phyloP scores from a whole-genome alignment of 2,113 vertebrate genomes.

The Semicossyphus pulcher region DNA sequence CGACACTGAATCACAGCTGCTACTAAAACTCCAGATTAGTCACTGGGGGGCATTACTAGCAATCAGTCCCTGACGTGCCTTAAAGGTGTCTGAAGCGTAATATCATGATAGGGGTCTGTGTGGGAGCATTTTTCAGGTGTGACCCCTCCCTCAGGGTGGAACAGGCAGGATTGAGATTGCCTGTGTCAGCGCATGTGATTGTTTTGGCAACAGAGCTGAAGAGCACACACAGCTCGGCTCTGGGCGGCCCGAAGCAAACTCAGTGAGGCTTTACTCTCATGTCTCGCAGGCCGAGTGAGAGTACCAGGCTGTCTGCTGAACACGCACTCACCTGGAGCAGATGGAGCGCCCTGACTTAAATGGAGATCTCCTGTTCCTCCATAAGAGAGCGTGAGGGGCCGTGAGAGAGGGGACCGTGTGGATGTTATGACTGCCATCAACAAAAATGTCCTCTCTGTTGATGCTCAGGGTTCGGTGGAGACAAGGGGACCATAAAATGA shows the following conservation, averaged over 20 bases:
- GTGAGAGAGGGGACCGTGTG: background rate
- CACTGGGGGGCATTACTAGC: background rate
- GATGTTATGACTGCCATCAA: background rate
- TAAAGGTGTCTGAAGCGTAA: slow-evolving; percentile 4
- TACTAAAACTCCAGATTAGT: slow-evolving; percentile 16
- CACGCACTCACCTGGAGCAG: slow-evolving; percentile 51
- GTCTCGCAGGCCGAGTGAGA: slow-evolving; percentile 33
- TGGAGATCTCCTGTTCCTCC: slow-evolving; percentile 30
- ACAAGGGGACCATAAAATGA: background rate
- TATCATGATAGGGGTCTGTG: background rate
- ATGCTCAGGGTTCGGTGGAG: background rate
- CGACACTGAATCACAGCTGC: slow-evolving; percentile 37
- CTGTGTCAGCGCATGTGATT: slow-evolving; percentile 62
- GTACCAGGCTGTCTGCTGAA: slow-evolving; percentile 23
- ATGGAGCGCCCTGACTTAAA: slow-evolving; percentile 21
- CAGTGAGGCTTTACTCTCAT: slow-evolving; percentile 8
- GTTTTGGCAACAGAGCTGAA: slow-evolving; percentile 76
- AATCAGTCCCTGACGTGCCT: slow-evolving; percentile 13
- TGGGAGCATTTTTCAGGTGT: slow-evolving; percentile 43
- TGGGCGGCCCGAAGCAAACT: background rate
- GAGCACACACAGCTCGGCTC: slow-evolving; percentile 41
- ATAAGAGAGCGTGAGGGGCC: background rate
- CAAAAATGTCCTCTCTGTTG: background rate
- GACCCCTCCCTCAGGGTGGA: slow-evolving; percentile 15
- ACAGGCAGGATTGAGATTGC: slow-evolving; percentile 37